phyloP scores from a whole-genome alignment of 2,113 vertebrate species.

The Centropus bengalensis region DNA sequence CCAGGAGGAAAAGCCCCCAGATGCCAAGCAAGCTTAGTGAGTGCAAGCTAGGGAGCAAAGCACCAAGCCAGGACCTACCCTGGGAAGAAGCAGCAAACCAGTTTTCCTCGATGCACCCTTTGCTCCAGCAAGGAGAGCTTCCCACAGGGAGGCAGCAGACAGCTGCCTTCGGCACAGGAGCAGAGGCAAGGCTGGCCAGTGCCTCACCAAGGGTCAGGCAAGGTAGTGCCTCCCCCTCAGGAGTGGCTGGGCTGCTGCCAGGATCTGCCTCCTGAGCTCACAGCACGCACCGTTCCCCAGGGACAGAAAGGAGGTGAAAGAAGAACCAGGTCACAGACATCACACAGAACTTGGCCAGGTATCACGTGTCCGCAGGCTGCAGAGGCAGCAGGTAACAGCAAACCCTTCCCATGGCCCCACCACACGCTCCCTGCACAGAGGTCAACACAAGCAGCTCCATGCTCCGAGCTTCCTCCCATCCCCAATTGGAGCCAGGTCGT shows the following conservation, averaged over 20 bases:
- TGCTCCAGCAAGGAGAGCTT: background rate
- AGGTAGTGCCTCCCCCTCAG: background rate
- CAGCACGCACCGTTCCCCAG: background rate
- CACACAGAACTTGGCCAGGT: background rate
- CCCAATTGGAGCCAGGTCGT: background rate
- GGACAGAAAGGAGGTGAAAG: background rate
- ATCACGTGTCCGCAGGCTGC: background rate
- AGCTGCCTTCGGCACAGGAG: background rate
- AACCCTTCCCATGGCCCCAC: background rate
- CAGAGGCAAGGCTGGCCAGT: background rate
- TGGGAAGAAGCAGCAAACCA: background rate
- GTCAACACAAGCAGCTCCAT: background rate
- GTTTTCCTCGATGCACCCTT: background rate
- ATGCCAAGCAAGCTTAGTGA: background rate
- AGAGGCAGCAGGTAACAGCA: background rate
- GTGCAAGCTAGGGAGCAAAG: background rate
- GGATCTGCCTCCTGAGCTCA: slow-evolving; percentile 6
- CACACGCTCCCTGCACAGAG: fast-evolving
- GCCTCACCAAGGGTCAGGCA: background rate
- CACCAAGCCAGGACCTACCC: background rate
- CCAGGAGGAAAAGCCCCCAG: background rate
- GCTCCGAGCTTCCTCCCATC: fast-evolving
- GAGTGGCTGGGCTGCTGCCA: background rate
- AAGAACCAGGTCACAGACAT: background rate
- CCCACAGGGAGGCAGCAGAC: slow-evolving; percentile 42